Percentiles rank a stretch among this genome's conserved stretches.
Conservation (phyloP, 2,888 invertebrate genomes). For the Zaprionus obscuricornis region DNA sequence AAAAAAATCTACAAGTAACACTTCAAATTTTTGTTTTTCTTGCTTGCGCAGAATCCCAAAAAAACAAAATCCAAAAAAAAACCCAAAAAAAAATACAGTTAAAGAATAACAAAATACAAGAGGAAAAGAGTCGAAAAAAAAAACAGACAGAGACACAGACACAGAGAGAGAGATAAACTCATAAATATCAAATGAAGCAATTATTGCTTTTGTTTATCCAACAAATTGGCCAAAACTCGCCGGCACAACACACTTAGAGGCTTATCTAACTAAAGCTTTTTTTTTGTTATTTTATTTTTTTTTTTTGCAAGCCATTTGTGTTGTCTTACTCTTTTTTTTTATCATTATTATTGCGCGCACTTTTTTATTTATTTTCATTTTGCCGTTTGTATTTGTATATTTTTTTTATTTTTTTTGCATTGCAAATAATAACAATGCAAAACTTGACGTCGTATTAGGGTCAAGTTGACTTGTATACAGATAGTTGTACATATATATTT, state of each 20-base stretch:
- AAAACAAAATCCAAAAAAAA: too few relatives aligned
- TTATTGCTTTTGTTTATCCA: slow-evolving; percentile 28
- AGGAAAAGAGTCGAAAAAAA: too few relatives aligned
- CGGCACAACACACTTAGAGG: slow-evolving; percentile 26
- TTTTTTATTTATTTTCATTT: too few relatives aligned
- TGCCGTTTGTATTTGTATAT: too few relatives aligned
- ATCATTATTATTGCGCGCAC: slow-evolving; percentile 1
- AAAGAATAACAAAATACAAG: too few relatives aligned
- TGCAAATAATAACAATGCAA: slow-evolving; percentile 18
- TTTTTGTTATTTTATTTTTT: background rate
- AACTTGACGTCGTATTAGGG: slow-evolving; percentile 51
- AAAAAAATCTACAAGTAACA: too few relatives aligned
- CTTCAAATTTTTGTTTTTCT: too few relatives aligned
- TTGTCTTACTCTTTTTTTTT: slow-evolving; percentile 33
- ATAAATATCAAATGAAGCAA: slow-evolving; percentile 22
- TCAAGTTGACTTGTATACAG: slow-evolving; percentile 52
- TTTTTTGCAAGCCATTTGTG: slow-evolving; percentile 13
- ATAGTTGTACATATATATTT: slow-evolving; percentile 2
- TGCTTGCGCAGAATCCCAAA: too few relatives aligned
- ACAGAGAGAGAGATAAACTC: too few relatives aligned
- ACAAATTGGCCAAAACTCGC: slow-evolving; percentile 39
- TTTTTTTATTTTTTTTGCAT: too few relatives aligned
- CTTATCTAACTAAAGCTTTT: slow-evolving; percentile 45
- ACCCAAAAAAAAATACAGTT: too few relatives aligned
- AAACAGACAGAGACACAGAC: too few relatives aligned